Percentiles rank a stretch among this genome's conserved stretches.
phyloP scores from a whole-genome alignment of 1,140 invertebrate species.

The Microplitis mediator region DNA sequence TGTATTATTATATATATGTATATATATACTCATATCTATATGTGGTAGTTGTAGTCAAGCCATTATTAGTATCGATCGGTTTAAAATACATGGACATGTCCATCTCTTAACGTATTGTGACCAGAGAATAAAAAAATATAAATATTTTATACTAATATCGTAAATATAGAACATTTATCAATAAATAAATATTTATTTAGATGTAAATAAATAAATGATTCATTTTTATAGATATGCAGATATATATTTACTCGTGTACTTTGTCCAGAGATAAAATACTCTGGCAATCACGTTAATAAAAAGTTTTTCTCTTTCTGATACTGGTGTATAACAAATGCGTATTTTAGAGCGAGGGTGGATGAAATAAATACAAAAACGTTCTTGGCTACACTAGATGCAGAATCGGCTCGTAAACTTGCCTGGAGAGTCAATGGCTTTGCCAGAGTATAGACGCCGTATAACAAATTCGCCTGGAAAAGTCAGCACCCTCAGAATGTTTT shows the following conservation, averaged over 20 bases:
- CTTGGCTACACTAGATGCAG: neutral
- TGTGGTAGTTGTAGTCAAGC: neutral
- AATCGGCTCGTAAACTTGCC: neutral
- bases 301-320: too few relatives aligned
- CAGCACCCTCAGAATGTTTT: neutral
- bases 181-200: too few relatives aligned
- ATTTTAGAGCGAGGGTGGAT: neutral
- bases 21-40: neutral
- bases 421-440: conserved; percentile 3
- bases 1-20: neutral
- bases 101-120: neutral
- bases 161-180: too few relatives aligned
- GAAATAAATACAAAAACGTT: neutral
- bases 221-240: too few relatives aligned
- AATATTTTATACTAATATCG: neutral
- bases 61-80: neutral
- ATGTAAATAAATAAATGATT: neutral
- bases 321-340: neutral
- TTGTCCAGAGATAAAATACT: too few relatives aligned
- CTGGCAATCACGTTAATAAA: too few relatives aligned
- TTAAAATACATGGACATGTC: neutral
- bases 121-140: neutral
- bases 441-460: neutral
- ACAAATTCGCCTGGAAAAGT: conserved; percentile 6
- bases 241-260: too few relatives aligned